Conservation (phyloP, 2,797 vertebrate genomes). For the Babyrousa celebensis region DNA sequence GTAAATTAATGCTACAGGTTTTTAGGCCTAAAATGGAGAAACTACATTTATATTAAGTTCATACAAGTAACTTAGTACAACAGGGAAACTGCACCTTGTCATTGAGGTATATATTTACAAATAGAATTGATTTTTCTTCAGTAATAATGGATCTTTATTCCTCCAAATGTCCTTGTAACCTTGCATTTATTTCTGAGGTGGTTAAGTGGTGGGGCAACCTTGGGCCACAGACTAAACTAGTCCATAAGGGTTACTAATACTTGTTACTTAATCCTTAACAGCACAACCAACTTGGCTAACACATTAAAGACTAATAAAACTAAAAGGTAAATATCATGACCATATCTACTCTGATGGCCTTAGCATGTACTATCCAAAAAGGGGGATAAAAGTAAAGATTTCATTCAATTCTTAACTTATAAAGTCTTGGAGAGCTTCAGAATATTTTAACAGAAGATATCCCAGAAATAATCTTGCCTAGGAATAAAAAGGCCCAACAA, state of each 20-base stretch:
- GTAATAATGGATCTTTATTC: conserved; percentile 7
- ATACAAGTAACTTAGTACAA: conserved; percentile 16
- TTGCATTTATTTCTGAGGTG: conserved; percentile 66
- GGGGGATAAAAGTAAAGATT: conserved; percentile 41
- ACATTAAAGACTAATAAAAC: conserved; percentile 21
- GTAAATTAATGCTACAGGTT: conserved; percentile 3
- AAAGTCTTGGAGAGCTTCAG: conserved; percentile 59
- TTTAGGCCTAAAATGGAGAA: conserved; percentile 38
- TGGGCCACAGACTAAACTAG: background rate
- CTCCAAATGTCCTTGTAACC: conserved; percentile 42
- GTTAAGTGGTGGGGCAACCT: background rate
- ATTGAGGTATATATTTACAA: background rate
- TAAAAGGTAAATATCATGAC: conserved; percentile 52
- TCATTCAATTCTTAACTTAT: conserved; percentile 48
- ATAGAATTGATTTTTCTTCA: conserved; percentile 53
- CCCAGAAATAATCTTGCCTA: conserved; percentile 20
- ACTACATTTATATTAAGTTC: conserved; percentile 40
- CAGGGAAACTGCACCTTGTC: background rate
- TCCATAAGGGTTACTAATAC: background rate
- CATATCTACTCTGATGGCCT: background rate
- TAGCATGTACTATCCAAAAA: conserved; percentile 54
- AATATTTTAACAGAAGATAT: background rate
- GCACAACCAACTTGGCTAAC: conserved; percentile 14
- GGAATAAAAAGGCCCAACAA: conserved; percentile 65
- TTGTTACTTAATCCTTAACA: background rate